Evolutionary conservation across 2,113 vertebrate genomes (phyloP), one percentile per base, ranked within the genome.

Genomic region (Carettochelys insculpta): DNA sequence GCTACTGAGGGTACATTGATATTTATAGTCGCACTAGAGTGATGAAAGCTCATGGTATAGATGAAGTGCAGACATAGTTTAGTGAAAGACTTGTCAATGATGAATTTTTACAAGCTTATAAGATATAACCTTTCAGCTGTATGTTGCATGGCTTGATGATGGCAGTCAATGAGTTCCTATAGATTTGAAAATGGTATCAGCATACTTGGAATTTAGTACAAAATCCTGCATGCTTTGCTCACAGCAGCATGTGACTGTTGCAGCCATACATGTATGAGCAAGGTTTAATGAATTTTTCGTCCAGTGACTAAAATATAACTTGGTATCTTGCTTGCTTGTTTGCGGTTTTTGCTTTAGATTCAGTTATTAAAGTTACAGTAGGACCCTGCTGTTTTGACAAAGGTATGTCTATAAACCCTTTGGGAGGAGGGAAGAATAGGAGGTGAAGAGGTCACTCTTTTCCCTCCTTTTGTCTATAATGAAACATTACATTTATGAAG

Each of bases 401-500:
- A 34, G 16, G n/a, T 19, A 65, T 8, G 34, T 65, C 61, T n/a
- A 65, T 29, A 65, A 17, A 65, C 16, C 16, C 58, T n/a, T 34
- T 50, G 29, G 29, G 80, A 14, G 27, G 10, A 52, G 11, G 52
- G 20, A n/a, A n/a, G n/a, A n/a, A n/a, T 53, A 8, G 52, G 51
- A 50, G 51, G 51, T n/a, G n/a, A 14, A 51, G 38, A 8, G 75
- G 25, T 6, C 27, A 5, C 83, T 88, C 34, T 83, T 12, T 51
- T 86, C 54, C 58, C 3, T 84, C 31, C 38, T 76, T 0, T 78
- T 86, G 16, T 52, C 41, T 71, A 61, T 85, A 94, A 87, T 76
- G 61, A 92, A 88, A 91, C 89, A 51, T 16, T 38, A 54, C 87
- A 90, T 94, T 54, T 77, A 54, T 85, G 52, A 5, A 45, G 41